Percentiles rank a stretch among this genome's conserved stretches.
phyloP scores from a whole-genome alignment of 2,797 vertebrate species.

The Vipera ursinii region DNA sequence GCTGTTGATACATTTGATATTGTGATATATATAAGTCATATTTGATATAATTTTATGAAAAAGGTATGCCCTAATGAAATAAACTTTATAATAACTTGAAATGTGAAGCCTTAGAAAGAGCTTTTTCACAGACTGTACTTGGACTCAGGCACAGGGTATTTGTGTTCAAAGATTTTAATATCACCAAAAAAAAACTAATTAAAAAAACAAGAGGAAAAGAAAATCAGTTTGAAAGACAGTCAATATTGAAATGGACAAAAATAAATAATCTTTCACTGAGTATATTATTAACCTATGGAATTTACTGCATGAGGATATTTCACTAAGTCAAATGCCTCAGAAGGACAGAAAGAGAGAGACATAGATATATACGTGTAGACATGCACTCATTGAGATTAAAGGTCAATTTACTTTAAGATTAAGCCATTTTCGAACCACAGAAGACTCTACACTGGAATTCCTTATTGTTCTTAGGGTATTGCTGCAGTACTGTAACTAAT shows the following conservation, averaged over 20 bases:
- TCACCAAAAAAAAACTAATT: neutral
- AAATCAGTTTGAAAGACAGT: conserved; percentile 31
- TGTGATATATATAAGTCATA: neutral
- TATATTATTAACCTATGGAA: conserved; percentile 69
- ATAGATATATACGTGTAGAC: conserved; percentile 51
- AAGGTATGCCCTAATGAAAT: neutral
- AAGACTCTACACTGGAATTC: neutral
- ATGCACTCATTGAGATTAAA: conserved; percentile 35
- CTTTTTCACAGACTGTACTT: neutral
- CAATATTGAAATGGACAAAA: conserved; percentile 50
- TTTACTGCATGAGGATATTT: conserved; percentile 64
- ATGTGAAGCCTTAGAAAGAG: neutral
- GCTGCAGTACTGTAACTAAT: neutral
- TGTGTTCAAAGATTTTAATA: neutral
- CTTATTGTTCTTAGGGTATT: neutral
- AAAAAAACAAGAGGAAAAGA: neutral
- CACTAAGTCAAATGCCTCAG: conserved; percentile 58
- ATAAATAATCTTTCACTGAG: conserved; percentile 53
- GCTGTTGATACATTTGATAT: too few species aligned
- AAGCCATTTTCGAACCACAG: neutral
- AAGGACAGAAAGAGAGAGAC: conserved; percentile 57
- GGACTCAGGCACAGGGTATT: neutral
- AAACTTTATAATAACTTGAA: neutral
- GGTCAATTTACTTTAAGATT: conserved; percentile 15
- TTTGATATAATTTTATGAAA: neutral